Percentiles rank a stretch among this genome's conserved stretches.
Conservation (phyloP, 2,888 invertebrate genomes). For the Lamellibrachia columna region DNA sequence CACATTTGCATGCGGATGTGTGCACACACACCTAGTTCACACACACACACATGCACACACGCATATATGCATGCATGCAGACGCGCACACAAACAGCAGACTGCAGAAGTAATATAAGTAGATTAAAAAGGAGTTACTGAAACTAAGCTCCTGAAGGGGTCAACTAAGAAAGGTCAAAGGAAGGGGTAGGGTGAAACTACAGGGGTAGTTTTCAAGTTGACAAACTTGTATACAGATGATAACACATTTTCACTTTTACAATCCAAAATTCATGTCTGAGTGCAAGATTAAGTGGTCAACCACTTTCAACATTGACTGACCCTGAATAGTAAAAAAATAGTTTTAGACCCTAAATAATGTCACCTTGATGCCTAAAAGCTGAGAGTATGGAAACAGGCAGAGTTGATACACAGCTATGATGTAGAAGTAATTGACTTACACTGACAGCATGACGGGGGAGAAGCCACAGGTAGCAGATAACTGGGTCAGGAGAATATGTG, state of each 20-base stretch:
- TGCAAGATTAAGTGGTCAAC: neutral
- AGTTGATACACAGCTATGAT: too few species aligned
- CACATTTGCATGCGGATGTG: neutral
- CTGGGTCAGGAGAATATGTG: too few species aligned
- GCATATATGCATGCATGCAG: neutral
- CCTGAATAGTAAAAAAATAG: too few species aligned
- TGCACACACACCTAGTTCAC: neutral
- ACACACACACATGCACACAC: neutral
- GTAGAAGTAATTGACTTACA: too few species aligned
- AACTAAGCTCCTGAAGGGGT: slow-evolving; percentile 10
- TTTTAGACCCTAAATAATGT: too few species aligned
- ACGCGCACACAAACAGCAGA: neutral
- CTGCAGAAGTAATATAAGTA: neutral
- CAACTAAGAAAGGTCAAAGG: neutral
- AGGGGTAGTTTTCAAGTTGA: neutral
- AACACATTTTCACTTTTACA: neutral
- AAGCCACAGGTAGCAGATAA: too few species aligned
- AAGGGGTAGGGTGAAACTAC: neutral
- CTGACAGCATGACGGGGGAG: too few species aligned
- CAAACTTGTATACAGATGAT: neutral
- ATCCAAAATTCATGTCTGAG: neutral
- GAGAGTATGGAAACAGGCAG: too few species aligned
- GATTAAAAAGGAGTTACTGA: slow-evolving; percentile 1
- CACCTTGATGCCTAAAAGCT: too few species aligned
- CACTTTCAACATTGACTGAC: too few species aligned